Base-by-base conservation (phyloP, 2,113 vertebrate species). In the Bufo bufo region DNA sequence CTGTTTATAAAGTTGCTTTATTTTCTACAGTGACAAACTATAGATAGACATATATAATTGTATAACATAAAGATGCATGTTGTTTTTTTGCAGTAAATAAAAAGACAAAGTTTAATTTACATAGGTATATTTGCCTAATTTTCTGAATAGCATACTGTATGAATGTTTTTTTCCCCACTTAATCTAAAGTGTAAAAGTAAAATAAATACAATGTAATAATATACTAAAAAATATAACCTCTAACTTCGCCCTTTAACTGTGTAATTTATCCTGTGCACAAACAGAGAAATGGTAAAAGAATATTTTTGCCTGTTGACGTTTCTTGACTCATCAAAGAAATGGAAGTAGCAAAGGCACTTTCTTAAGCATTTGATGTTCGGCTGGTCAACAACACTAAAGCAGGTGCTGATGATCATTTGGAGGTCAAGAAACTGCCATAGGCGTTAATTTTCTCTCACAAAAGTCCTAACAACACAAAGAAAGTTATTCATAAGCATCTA, bases 401-500 rank as follows among this genome's bases (percentile, higher is more conserved):
- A 58, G 77, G 45, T 65, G 20, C 6, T 13, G 20, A 54, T 49
- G 59, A 82, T 82, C 59, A 63, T 63, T 47, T 65, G 47, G 81
- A 81, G 81, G 81, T 66, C 6, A 49, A 54, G 47, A 84, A 84
- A 84, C 65, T 82, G 11, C 33, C 43, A 82, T 43, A 47, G 23
- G 8, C 17, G 0, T 13, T 82, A 43, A 49, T 82, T 80, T 20
- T 61, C 33, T 11, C 12, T 82, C 3, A 3, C 23, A 43, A 49
- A 63, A 19, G 43, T 82, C 43, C 7, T 59, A 43, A 80, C 6
- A 80, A 80, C 19, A 23, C 47, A 11, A 82, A 3, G 8, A 17
- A 14, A 12, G 50, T 8, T 50, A 65, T 66, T 82, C 65, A 47
- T 19, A 12, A 33, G 12, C 72, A n/a, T 85, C 90, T 91, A 89